Evolutionary conservation across 2,888 invertebrate species (phyloP).

Genomic region (Cactoblastis cactorum): DNA sequence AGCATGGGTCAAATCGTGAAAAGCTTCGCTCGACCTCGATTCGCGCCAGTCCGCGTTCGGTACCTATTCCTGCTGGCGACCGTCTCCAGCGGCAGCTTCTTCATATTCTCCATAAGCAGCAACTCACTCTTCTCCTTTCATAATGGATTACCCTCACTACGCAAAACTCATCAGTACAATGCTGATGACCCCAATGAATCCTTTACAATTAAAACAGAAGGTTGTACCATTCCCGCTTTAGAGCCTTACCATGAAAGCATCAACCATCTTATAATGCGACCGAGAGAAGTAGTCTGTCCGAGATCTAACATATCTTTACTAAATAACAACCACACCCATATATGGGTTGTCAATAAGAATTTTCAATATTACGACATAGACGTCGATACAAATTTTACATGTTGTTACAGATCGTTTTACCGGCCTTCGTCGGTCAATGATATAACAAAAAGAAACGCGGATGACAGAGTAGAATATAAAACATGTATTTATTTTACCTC

Average conservation of each 20-base stretch:
- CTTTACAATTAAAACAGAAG: conserved; percentile 81
- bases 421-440: conserved; percentile 69
- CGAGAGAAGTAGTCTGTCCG: conserved; percentile 72
- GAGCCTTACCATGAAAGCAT: conserved; percentile 80
- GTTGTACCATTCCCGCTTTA: conserved; percentile 83
- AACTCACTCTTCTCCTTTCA: conserved; percentile 45
- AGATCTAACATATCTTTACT: conserved; percentile 73
- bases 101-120: conserved; percentile 53
- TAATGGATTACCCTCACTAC: conserved; percentile 33
- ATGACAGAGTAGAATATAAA: conserved; percentile 70
- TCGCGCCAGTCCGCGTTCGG: conserved; percentile 45
- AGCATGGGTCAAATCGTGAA: conserved; percentile 51
- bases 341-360: conserved; percentile 74
- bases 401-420: conserved; percentile 82
- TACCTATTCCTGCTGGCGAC: conserved; percentile 55
- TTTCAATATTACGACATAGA: conserved; percentile 70
- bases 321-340: conserved; percentile 78
- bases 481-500: conserved; percentile 70
- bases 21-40: conserved; percentile 30
- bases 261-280: conserved; percentile 71
- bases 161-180: conserved; percentile 27
- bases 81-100: conserved; percentile 53
- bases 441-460: conserved; percentile 60
- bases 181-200: conserved; percentile 35
- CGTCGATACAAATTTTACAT: conserved; percentile 63